Percentiles rank a stretch among this genome's conserved stretches.
These are phyloP conservation scores for Eumaeus atala DNA, from an alignment of 1,140 invertebrate genomes.

Conservation along the genomic window DNA sequence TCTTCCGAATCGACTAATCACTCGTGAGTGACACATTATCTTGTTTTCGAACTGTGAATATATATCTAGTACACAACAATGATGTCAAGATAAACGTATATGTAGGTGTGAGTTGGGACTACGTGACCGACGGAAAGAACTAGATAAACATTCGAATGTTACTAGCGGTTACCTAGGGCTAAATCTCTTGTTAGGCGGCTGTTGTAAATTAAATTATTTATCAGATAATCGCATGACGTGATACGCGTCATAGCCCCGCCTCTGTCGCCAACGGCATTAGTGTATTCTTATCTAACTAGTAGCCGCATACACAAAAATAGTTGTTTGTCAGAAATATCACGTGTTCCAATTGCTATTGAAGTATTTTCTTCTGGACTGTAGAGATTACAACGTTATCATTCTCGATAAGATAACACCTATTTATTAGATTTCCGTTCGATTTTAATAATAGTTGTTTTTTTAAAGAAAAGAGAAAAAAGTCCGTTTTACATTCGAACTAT, in stretches of 20 bases:
- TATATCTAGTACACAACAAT: neutral
- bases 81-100: neutral
- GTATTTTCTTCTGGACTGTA: too few relatives aligned
- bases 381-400: too few relatives aligned
- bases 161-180: neutral
- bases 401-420: too few relatives aligned
- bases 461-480: too few relatives aligned
- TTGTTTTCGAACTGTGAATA: constrained; percentile 1
- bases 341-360: constrained; percentile 8
- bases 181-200: constrained; percentile 4
- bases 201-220: constrained; percentile 14
- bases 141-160: constrained; percentile 5
- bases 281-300: constrained; percentile 19
- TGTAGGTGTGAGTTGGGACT: neutral
- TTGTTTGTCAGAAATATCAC: constrained; percentile 15
- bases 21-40: neutral
- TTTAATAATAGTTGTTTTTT: too few relatives aligned
- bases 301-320: constrained; percentile 21
- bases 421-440: too few relatives aligned
- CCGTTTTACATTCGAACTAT: too few relatives aligned
- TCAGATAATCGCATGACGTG: constrained; percentile 6
- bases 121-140: neutral
- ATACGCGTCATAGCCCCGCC: constrained; percentile 52
- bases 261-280: constrained; percentile 34
- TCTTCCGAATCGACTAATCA: neutral